phyloP scores from a whole-genome alignment of 2,888 invertebrate genomes.

The Diadegma fenestrale region DNA sequence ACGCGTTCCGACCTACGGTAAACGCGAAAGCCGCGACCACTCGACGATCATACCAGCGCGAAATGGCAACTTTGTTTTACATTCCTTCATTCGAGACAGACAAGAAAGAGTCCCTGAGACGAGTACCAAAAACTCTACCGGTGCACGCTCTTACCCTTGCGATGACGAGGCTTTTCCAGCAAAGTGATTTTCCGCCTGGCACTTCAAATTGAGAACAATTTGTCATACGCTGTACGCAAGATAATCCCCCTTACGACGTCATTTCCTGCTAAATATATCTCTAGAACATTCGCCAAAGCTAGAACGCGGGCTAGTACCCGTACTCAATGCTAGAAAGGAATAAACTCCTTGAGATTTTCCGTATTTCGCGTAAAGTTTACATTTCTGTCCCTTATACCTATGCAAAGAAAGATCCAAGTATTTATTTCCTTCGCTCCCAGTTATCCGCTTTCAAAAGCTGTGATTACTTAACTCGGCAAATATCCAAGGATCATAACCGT shows the following conservation, averaged over 20 bases:
- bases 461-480: background rate
- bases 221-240: slow-evolving; percentile 14
- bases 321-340: background rate
- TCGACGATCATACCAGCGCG: slow-evolving; percentile 28
- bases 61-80: slow-evolving; percentile 45
- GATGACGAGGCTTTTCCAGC: slow-evolving; percentile 2
- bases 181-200: background rate
- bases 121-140: slow-evolving; percentile 30
- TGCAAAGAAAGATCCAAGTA: background rate
- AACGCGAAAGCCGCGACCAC: slow-evolving; percentile 66
- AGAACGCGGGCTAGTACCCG: background rate
- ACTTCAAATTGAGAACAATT: slow-evolving; percentile 15
- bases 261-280: slow-evolving; percentile 7
- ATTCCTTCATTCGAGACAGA: slow-evolving; percentile 27
- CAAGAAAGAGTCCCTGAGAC: background rate
- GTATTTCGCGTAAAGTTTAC: background rate
- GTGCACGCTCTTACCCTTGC: slow-evolving; percentile 1
- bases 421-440: background rate
- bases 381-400: background rate
- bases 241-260: slow-evolving; percentile 5
- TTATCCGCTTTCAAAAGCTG: background rate
- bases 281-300: slow-evolving; percentile 8
- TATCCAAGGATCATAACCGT: background rate
- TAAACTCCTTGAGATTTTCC: background rate
- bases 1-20: slow-evolving; percentile 78